Base-by-base conservation (phyloP, 2,113 vertebrate species). In the Polypterus senegalus region DNA sequence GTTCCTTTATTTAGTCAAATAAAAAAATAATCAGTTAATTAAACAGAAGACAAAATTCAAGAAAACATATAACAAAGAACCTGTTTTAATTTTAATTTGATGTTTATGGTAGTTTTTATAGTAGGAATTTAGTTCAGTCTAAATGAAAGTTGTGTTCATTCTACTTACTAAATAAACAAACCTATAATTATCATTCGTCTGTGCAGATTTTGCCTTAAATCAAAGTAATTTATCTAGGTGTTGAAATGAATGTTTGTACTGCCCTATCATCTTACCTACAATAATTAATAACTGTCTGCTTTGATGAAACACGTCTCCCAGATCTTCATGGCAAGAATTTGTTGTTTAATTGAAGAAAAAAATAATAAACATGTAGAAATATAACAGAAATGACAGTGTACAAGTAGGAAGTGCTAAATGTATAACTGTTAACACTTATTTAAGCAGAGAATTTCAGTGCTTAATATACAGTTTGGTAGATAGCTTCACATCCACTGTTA, bases 391-490 rank as follows among this genome's bases (percentile, higher is more conserved):
- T 43, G 5, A 58, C 27, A 58, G 11, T 8, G 27, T 6, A 27
- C 27, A 27, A 27, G 27, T 9, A 27, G 27, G 5, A 3, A 58
- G 43, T 3, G 43, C 56, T 45, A 58, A 58, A 43, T 45, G 4
- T 45, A 58, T 27, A 44, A 45, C 43, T 7, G 44, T 27, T 58
- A 58, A 43, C 56, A 45, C 46, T 58, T 58, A 58, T 6, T 58
- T n/a, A 58, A 44, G 46, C 8, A 58, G 9, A 47, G 46, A 10
- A 52, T 9, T 51, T 67, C 59, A 63, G 58, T 65, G 65, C 63
- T 75, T 73, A 74, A 78, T 76, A 79, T 78, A 75, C 79, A 79
- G 65, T 59, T 49, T 71, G 72, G 27, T 65, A 57, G 63, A 76
- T 65, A 27, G 67, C 69, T 68, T 68, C 74, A 58, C 69, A 66